Base-by-base conservation (phyloP, 2,888 invertebrate genomes). In the Tetragonisca angustula region DNA sequence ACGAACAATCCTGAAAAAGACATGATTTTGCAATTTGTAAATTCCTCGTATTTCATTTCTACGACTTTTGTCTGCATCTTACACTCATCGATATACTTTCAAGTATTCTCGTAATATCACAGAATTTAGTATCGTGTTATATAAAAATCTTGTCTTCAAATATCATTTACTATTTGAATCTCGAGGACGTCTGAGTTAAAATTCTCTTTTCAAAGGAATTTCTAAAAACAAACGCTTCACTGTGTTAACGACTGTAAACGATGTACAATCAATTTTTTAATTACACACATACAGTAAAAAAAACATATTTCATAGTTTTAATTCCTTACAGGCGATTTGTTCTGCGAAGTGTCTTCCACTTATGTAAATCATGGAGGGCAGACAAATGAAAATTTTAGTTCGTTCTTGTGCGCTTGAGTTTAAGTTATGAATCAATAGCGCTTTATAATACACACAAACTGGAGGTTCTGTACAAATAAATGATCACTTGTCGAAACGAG, bases 291-390 rank as follows among this genome's bases (percentile, higher is more conserved):
- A 50, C 52, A 32, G 69, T 59, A 67, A 52, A 36, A 21, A 76
- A 72, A 43, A 56, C 43, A 64, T 56, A 32, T 76, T 76, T 70
- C 32, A 62, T 49, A 76, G 21, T 62, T 84, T 81, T n/a, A 69
- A 71, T 81, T 69, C 65, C 52, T 73, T 61, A 56, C 2, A 70
- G 59, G 27, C 61, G 69, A 76, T 79, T 76, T 67, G 56, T 81
- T 77, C 69, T 74, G 59, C 67, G 24, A 79, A 72, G 68, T 75
- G 80, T 85, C 85, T 85, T 85, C 85, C 84, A 85, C 56, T 77
- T 67, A 17, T 36, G 49, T 15, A 24, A 68, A 56, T 56, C 62
- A 56, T 19, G 67, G 36, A 56, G 49, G 67, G 72, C 49, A 24
- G 32, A 67, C 24, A 36, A 54, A 43, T n/a, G 19, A 61, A 71